Evolutionary conservation across 1,140 invertebrate species (phyloP).

Genomic region (Drosophila malerkotliana): DNA sequence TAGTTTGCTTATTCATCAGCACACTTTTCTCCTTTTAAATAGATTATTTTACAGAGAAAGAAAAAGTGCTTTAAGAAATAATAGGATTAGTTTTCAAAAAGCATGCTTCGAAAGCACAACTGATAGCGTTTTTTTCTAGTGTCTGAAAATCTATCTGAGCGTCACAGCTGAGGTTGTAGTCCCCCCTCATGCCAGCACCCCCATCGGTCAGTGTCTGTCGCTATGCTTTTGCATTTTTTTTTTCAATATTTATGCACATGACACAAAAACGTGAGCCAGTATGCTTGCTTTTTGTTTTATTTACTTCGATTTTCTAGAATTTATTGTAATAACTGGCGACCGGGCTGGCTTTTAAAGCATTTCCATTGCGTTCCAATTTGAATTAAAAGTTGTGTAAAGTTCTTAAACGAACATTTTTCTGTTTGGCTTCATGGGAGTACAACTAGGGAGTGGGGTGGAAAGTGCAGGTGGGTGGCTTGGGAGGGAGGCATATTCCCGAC

Average conservation of each 20-base stretch:
- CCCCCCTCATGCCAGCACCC: background rate
- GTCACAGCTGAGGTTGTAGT: constrained; percentile 24
- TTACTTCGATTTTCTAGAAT: constrained; percentile 28
- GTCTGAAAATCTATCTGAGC: constrained; percentile 17
- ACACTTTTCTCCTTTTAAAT: background rate
- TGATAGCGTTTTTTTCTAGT: background rate
- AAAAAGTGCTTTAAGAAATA: background rate
- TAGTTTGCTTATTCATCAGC: constrained; percentile 14
- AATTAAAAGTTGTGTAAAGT: constrained; percentile 44
- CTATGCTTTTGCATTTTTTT: constrained; percentile 30
- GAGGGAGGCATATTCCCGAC: constrained; percentile 35
- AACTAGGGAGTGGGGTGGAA: background rate
- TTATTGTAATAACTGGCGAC: constrained; percentile 39
- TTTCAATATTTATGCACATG: constrained; percentile 69
- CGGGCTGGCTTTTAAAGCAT: constrained; percentile 23
- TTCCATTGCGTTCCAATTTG: constrained; percentile 36
- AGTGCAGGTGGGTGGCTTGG: constrained; percentile 32
- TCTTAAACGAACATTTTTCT: constrained; percentile 31
- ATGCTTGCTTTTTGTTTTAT: constrained; percentile 25
- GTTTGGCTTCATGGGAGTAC: background rate
- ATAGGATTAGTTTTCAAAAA: too few relatives aligned
- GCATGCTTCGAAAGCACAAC: background rate
- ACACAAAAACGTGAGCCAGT: constrained; percentile 67
- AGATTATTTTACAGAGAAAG: constrained; percentile 3
- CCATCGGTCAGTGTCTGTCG: background rate